These are phyloP conservation scores for Orchesella flavescens DNA, from an alignment of 2,888 invertebrate genomes.

Conservation along the genomic window DNA sequence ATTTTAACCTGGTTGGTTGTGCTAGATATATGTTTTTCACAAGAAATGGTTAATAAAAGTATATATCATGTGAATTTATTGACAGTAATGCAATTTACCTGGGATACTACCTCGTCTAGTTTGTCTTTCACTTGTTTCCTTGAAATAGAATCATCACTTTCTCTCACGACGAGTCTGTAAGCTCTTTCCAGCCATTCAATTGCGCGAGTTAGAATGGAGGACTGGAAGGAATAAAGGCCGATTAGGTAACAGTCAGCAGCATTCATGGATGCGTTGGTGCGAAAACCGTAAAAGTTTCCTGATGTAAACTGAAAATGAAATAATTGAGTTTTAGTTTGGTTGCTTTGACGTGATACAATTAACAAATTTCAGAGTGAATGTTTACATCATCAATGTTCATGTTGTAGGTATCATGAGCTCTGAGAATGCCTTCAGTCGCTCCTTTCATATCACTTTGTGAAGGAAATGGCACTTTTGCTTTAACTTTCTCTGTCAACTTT, in stretches of 20 bases:
- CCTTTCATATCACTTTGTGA: conserved; percentile 73
- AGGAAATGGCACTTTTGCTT: conserved; percentile 69
- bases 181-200: conserved; percentile 74
- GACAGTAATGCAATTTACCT: conserved; percentile 20
- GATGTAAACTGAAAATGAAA: conserved; percentile 64
- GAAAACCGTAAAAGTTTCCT: conserved; percentile 66
- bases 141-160: conserved; percentile 72
- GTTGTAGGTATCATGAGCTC: conserved; percentile 73
- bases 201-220: conserved; percentile 73
- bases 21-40: too few species aligned
- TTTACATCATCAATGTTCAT: conserved; percentile 73
- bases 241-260: conserved; percentile 74
- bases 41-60: too few species aligned
- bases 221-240: conserved; percentile 73
- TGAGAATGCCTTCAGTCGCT: conserved; percentile 73
- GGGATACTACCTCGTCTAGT: conserved; percentile 33
- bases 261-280: conserved; percentile 69
- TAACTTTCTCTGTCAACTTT: conserved; percentile 67
- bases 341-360: background rate
- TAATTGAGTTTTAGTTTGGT: background rate
- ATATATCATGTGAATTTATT: too few species aligned
- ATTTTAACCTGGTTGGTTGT: too few species aligned
- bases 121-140: conserved; percentile 43
- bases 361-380: background rate
- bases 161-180: conserved; percentile 71